These are phyloP conservation scores for Melolontha melolontha DNA, from an alignment of 2,888 invertebrate genomes.

Conservation along the genomic window DNA sequence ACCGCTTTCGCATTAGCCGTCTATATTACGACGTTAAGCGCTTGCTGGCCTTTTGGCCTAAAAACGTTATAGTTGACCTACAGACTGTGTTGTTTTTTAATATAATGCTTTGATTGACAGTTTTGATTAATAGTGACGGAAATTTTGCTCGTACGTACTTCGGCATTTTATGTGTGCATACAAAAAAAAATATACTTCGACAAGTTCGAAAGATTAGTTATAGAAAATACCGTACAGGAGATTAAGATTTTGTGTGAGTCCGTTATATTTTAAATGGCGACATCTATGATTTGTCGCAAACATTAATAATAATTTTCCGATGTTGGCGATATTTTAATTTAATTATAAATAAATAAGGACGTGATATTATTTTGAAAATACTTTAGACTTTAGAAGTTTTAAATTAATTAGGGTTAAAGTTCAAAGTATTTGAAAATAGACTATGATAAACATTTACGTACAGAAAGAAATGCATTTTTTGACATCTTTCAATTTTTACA, in stretches of 20 bases:
- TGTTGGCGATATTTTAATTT: too few relatives aligned
- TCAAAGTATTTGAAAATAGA: too few relatives aligned
- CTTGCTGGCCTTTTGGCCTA: slow-evolving; percentile 62
- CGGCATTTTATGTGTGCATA: slow-evolving; percentile 1
- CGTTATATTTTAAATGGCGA: too few relatives aligned
- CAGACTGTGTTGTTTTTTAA: slow-evolving; percentile 43
- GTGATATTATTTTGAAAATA: too few relatives aligned
- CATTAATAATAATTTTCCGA: too few relatives aligned
- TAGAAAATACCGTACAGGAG: slow-evolving; percentile 1
- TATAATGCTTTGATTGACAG: slow-evolving; percentile 34
- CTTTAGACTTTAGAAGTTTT: too few relatives aligned
- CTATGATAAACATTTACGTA: too few relatives aligned
- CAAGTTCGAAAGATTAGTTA: slow-evolving; percentile 1
- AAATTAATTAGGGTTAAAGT: too few relatives aligned
- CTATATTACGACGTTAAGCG: slow-evolving; percentile 45
- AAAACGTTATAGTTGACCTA: slow-evolving; percentile 57
- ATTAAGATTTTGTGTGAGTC: neutral
- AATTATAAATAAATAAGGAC: too few relatives aligned
- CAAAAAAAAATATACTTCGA: neutral
- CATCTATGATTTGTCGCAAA: too few relatives aligned
- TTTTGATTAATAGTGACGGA: slow-evolving; percentile 36
- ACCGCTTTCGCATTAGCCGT: slow-evolving; percentile 51
- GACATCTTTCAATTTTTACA: too few relatives aligned
- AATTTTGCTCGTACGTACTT: slow-evolving; percentile 24
- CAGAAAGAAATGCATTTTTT: too few relatives aligned